Percentiles rank a stretch among this genome's conserved stretches.
Conservation (phyloP, 2,113 vertebrate species). For the Alosa alosa region DNA sequence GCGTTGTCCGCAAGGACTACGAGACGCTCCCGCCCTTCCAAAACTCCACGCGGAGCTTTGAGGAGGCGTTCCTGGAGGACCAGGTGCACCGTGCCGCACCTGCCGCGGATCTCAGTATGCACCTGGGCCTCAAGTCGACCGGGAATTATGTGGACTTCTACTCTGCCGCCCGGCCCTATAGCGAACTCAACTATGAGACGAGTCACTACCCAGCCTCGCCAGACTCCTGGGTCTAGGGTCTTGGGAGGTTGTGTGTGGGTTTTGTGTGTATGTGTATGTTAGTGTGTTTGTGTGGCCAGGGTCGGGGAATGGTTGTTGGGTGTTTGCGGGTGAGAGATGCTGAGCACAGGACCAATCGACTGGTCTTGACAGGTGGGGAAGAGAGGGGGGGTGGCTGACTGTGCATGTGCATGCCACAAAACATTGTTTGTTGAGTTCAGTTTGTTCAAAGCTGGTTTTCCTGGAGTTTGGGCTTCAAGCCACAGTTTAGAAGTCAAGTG, state of each 20-base stretch:
- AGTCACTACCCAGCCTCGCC: conserved; percentile 99
- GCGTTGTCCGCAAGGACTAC: conserved; percentile 88
- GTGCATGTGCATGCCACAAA: conserved; percentile 91
- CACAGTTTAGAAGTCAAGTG: conserved; percentile 16
- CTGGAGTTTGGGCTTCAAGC: conserved; percentile 47
- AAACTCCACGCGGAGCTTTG: conserved; percentile 85
- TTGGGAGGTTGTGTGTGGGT: conserved; percentile 7
- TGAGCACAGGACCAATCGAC: conserved; percentile 66
- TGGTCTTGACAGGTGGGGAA: neutral
- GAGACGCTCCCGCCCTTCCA: conserved; percentile 93
- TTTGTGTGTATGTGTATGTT: neutral
- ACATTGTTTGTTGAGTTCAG: conserved; percentile 81
- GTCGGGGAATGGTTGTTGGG: conserved; percentile 44
- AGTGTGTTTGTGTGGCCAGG: conserved; percentile 22
- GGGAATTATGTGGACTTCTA: conserved; percentile 99
- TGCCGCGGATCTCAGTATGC: conserved; percentile 94
- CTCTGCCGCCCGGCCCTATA: conserved; percentile 97
- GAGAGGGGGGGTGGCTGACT: conserved; percentile 61
- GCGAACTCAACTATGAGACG: conserved; percentile 99
- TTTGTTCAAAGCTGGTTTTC: conserved; percentile 82
- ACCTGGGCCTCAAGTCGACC: conserved; percentile 98
- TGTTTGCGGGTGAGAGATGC: conserved; percentile 55
- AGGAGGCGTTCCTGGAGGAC: conserved; percentile 88
- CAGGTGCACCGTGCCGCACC: conserved; percentile 85
- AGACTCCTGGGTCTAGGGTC: conserved; percentile 94